A percentile compares a stretch with the other conserved stretches of the same genome.
These are phyloP conservation scores for Xestia rhomboidea DNA, from an alignment of 2,888 invertebrate species.

Conservation along the genomic window DNA sequence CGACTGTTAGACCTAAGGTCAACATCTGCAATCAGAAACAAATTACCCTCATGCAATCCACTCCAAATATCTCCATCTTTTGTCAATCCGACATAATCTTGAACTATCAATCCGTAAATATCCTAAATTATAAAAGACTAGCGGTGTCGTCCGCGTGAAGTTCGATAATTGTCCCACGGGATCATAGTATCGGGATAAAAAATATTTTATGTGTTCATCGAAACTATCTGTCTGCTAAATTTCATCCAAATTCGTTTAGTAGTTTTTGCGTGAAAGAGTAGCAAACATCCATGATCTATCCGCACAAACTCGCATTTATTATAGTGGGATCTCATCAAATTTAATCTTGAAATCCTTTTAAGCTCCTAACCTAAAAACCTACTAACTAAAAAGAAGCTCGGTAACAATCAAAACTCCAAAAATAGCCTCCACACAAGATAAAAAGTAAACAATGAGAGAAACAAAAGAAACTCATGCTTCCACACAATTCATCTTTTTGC, in stretches of 20 bases:
- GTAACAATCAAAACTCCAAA: neutral
- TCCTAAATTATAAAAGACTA: neutral
- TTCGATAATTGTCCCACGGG: no score
- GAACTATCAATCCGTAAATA: neutral
- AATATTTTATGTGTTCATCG: no score
- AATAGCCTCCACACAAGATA: slow-evolving; percentile 8
- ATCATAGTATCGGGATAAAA: no score
- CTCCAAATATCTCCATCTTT: neutral
- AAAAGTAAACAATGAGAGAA: slow-evolving; percentile 28
- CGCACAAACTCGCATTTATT: no score
- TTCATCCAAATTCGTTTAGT: no score
- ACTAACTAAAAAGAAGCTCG: neutral
- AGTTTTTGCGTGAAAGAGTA: no score
- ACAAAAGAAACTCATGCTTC: slow-evolving; percentile 32
- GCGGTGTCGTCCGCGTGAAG: no score
- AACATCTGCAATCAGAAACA: neutral
- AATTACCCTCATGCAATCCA: neutral
- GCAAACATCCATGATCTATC: no score
- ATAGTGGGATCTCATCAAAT: neutral
- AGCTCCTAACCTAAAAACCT: neutral
- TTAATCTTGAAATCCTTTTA: neutral
- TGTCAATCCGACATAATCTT: neutral
- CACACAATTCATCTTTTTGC: slow-evolving; percentile 44
- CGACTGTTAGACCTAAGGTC: neutral
- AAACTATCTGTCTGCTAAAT: no score